Percentiles rank a stretch among this genome's conserved stretches.
phyloP scores from a whole-genome alignment of 2,113 vertebrate species.

The Seriola rivoliana region DNA sequence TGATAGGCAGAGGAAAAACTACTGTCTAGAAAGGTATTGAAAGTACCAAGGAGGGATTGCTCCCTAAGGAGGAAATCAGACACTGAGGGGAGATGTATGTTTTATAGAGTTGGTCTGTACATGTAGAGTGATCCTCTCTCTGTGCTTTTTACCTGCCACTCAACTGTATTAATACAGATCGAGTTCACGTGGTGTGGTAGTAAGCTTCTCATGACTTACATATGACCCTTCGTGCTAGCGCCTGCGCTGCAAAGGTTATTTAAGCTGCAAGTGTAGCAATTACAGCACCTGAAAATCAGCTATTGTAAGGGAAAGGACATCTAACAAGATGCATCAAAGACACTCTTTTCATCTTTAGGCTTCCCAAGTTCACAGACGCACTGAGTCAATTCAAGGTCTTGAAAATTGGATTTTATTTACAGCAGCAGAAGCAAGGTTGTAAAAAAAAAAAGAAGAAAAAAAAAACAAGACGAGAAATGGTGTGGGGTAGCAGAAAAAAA shows the following conservation, averaged over 20 bases:
- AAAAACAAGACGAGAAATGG: background rate
- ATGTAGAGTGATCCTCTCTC: slow-evolving; percentile 8
- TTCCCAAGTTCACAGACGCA: slow-evolving; percentile 2
- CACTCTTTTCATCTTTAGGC: slow-evolving; percentile 13
- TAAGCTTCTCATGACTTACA: background rate
- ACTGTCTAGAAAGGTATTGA: slow-evolving; percentile 39
- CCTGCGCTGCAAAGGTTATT: background rate
- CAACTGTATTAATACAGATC: slow-evolving; percentile 5
- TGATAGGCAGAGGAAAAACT: slow-evolving; percentile 49
- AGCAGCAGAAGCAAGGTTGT: slow-evolving; percentile 36
- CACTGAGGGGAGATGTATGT: slow-evolving; percentile 30
- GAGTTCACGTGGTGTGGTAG: background rate
- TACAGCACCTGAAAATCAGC: background rate
- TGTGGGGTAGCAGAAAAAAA: background rate
- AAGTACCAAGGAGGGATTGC: slow-evolving; percentile 44
- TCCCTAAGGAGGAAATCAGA: slow-evolving; percentile 49
- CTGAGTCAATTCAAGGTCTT: slow-evolving; percentile 43
- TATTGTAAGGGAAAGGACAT: slow-evolving; percentile 24
- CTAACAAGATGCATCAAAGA: slow-evolving; percentile 35
- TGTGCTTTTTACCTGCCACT: slow-evolving; percentile 15
- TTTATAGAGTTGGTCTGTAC: slow-evolving; percentile 10
- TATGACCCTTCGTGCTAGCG: background rate
- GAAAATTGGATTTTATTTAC: slow-evolving; percentile 58
- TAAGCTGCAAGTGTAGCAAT: slow-evolving; percentile 23
- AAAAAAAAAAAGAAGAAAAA: background rate